Conservation (phyloP, 2,888 invertebrate species). For the Acronicta aceris region DNA sequence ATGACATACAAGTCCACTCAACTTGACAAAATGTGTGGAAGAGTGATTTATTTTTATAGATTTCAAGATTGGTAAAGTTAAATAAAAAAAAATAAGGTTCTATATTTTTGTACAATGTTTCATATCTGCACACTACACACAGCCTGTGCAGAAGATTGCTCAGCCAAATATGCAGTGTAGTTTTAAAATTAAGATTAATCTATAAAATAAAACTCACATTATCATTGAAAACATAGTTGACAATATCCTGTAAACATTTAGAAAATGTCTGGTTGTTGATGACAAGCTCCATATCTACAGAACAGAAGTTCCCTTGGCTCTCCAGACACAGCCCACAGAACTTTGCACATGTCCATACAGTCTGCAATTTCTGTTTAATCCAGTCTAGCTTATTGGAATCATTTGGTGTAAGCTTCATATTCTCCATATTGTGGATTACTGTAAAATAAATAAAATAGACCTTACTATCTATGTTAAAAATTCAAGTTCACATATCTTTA, state of each 20-base stretch:
- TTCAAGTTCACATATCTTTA: too few species aligned
- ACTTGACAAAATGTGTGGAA: too few species aligned
- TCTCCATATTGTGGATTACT: constrained; percentile 19
- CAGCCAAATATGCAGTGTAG: too few species aligned
- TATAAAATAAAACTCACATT: constrained; percentile 62
- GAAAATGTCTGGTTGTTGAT: constrained; percentile 58
- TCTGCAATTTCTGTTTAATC: constrained; percentile 62
- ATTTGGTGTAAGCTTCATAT: accelerated
- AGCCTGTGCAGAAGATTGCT: too few species aligned
- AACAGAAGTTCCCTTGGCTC: constrained; percentile 53
- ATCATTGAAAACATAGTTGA: constrained; percentile 67
- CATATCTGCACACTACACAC: too few species aligned
- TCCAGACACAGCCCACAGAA: constrained; percentile 69
- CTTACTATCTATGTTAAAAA: too few species aligned
- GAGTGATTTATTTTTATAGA: too few species aligned
- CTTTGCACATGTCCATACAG: constrained; percentile 55
- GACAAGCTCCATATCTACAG: constrained; percentile 60
- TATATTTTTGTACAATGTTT: too few species aligned
- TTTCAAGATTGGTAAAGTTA: too few species aligned
- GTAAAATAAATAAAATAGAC: not conserved
- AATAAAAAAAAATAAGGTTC: too few species aligned
- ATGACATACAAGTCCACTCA: too few species aligned
- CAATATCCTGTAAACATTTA: constrained; percentile 62
- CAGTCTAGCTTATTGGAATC: constrained; percentile 51
- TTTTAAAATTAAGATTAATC: too few species aligned